A percentile compares a stretch with the other conserved stretches of the same genome.
These are phyloP conservation scores for Spilarctia lutea DNA, from an alignment of 2,888 invertebrate genomes.

Conservation along the genomic window DNA sequence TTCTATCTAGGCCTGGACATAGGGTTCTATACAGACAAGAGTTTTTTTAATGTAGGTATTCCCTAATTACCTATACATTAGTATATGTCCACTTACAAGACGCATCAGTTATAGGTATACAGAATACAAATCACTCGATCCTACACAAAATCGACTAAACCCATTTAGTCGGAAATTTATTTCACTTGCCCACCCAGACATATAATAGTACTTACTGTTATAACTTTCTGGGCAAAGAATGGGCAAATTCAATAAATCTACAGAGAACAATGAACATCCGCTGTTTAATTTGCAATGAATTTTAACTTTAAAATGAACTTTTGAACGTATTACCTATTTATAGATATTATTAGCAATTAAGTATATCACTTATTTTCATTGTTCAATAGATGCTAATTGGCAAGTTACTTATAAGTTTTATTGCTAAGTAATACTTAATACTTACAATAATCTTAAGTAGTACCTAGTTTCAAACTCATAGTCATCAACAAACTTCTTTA, in stretches of 20 bases:
- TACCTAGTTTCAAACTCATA: neutral
- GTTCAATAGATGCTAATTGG: conserved; percentile 16
- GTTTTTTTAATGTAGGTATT: neutral
- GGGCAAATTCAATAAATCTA: neutral
- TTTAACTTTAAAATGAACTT: neutral
- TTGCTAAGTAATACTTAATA: conserved; percentile 14
- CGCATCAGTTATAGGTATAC: neutral
- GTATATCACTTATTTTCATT: conserved; percentile 18
- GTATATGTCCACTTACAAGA: neutral
- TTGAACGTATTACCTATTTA: conserved; percentile 9
- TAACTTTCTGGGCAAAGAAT: conserved; percentile 4
- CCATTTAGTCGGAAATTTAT: conserved; percentile 6
- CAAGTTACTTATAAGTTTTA: conserved; percentile 15
- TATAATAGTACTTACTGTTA: neutral
- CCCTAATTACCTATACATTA: neutral
- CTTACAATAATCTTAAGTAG: conserved; percentile 19
- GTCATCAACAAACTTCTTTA: neutral
- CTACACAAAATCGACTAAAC: neutral
- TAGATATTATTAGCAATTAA: neutral
- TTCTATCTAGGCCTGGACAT: neutral
- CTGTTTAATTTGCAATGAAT: conserved; percentile 7
- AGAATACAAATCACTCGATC: too few relatives aligned
- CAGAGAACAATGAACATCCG: conserved; percentile 11
- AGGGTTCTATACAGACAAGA: neutral
- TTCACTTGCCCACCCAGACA: neutral